phyloP scores from a whole-genome alignment of 2,888 invertebrate species.

The Caenorhabditis doughertyi region DNA sequence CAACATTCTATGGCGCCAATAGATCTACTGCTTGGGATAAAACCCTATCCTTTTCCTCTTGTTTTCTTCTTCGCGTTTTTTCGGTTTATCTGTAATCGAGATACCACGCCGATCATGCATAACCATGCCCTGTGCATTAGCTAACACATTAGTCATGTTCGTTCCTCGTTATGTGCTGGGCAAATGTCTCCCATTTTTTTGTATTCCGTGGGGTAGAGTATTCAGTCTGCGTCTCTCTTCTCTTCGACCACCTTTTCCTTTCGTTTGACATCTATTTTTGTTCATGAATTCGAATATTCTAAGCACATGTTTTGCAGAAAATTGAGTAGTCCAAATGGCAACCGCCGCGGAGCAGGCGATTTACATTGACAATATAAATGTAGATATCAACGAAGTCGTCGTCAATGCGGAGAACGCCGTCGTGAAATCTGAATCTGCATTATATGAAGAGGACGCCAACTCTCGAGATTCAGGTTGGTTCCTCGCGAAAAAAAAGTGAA shows the following conservation, averaged over 20 bases:
- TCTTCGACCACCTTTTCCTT: not conserved
- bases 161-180: too few species aligned
- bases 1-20: not conserved
- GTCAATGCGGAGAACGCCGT: not conserved
- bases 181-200: too few species aligned
- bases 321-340: constrained; percentile 30
- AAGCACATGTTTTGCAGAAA: constrained; percentile 25
- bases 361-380: constrained; percentile 17
- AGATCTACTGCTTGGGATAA: not conserved
- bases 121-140: too few species aligned
- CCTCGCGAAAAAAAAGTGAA: not conserved
- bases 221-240: not conserved
- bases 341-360: constrained; percentile 25
- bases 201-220: not conserved
- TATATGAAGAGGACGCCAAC: constrained; percentile 58
- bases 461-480: constrained; percentile 61
- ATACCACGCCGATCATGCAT: too few species aligned
- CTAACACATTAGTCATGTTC: too few species aligned
- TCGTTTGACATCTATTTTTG: not conserved
- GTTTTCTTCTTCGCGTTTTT: too few species aligned
- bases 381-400: constrained; percentile 19
- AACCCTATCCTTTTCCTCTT: not conserved
- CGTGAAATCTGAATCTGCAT: not conserved
- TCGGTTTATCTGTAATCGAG: too few species aligned
- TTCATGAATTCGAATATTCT: constrained; percentile 1